Evolutionary conservation across 2,113 vertebrate species (phyloP), one percentile per base, ranked within the genome.

Genomic region (Oxygymnocypris stewartii): DNA sequence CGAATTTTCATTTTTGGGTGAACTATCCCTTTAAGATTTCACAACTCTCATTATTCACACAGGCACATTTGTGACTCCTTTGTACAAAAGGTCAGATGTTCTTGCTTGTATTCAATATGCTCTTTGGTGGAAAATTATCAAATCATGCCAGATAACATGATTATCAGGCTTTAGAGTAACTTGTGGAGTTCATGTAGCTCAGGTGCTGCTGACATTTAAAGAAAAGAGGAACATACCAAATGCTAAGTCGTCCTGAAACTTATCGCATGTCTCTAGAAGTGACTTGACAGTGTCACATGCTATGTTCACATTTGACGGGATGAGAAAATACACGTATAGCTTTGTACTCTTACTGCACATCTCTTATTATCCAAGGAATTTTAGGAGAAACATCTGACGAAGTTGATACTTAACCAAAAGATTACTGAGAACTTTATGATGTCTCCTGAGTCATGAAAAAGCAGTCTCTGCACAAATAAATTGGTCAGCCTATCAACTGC

Each of bases 61-160:
- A 77, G 7, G 25, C 25, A 51, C 16, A 74, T 42, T 2, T 40
- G 18, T 71, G 65, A 7, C 65, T 28, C 23, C 23, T 76, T 31
- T 78, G 25, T 54, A 11, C 75, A 78, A 35, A 78, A 35, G 75
- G 25, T 78, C 47, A 78, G 47, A 78, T 54, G 16, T 78, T 20
- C 28, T 12, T 42, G 37, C 20, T 31, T 35, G 25, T 1, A 78
- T 6, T 78, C 13, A 31, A 54, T 47, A 54, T 31, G 28, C 3
- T 78, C 28, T 78, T 11, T 28, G 44, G 16, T 51, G 44, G 16
- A 35, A 78, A 16, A 54, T 78, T 0, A 31, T 54, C 76, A 78
- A 31, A 35, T 54, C 44, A 51, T 78, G 44, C 47, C 8, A 4
- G 49, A 31, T 16, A 51, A 78, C 49, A 54, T 35, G 76, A 78